Percentiles rank a stretch among this genome's conserved stretches.
These are phyloP conservation scores for Acanthis flammea DNA, from an alignment of 2,797 vertebrate genomes.

Conservation along the genomic window DNA sequence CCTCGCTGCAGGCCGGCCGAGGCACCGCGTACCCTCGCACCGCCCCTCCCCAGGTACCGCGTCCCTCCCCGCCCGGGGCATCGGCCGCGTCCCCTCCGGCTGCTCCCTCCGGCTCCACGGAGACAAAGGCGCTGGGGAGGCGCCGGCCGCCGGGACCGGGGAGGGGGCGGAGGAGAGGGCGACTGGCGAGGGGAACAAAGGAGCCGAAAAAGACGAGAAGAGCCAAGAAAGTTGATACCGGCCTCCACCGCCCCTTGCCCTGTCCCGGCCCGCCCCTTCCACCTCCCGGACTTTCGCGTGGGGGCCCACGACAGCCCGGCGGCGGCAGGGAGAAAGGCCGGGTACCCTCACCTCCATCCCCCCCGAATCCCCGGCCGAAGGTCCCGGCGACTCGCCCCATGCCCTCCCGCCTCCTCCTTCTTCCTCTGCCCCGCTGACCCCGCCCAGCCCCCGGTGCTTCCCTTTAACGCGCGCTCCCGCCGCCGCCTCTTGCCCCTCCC, in stretches of 20 bases:
- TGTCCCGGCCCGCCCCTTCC: neutral
- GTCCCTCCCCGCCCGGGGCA: neutral
- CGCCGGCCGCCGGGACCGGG: neutral
- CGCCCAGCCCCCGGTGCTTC: neutral
- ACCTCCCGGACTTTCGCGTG: neutral
- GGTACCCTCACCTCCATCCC: neutral
- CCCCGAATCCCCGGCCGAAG: no score
- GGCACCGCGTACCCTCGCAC: neutral
- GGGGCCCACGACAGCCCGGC: neutral
- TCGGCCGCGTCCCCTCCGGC: neutral
- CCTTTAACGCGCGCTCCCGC: slow-evolving; percentile 64
- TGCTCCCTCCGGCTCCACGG: neutral
- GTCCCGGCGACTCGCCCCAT: neutral
- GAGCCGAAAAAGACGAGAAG: neutral
- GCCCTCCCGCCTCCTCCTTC: neutral
- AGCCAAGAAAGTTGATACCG: neutral
- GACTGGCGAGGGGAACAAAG: neutral
- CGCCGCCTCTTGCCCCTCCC: neutral
- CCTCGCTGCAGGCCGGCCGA: neutral
- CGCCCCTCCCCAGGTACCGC: neutral
- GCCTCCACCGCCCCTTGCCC: neutral
- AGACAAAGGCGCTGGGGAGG: slow-evolving; percentile 5
- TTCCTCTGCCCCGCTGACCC: neutral
- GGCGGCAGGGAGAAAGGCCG: no score
- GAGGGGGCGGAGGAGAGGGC: neutral